These are phyloP conservation scores for Rhizoglyphus robini DNA, from an alignment of 1,140 invertebrate species.

Conservation along the genomic window DNA sequence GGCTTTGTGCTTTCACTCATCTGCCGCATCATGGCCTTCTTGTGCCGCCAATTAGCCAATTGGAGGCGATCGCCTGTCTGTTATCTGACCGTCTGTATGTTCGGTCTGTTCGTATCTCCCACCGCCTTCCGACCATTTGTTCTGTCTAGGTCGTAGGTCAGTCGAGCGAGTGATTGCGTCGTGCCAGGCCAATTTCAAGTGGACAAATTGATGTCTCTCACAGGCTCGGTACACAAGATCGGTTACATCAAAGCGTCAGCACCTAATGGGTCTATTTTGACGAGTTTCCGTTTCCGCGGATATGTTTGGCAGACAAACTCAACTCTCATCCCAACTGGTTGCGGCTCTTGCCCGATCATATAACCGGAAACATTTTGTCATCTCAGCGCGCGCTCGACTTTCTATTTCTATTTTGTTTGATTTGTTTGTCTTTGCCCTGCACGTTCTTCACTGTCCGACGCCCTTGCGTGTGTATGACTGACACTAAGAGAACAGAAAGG, in stretches of 20 bases:
- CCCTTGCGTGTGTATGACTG: too few species aligned
- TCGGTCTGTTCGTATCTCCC: not conserved
- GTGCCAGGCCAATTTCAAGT: not conserved
- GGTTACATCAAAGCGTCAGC: not conserved
- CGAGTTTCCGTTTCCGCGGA: not conserved
- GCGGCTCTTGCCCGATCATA: not conserved
- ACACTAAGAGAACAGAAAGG: too few species aligned
- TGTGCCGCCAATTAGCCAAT: not conserved
- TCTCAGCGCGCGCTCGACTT: not conserved
- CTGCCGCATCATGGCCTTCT: too few species aligned
- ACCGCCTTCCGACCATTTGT: not conserved
- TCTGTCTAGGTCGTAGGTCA: not conserved
- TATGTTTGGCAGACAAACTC: not conserved
- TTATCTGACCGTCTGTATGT: not conserved
- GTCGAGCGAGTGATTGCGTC: not conserved
- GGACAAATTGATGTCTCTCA: not conserved
- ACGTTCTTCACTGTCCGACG: not conserved
- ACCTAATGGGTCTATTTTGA: not conserved
- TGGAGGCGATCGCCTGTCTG: not conserved
- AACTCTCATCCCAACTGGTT: not conserved
- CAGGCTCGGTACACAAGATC: too few species aligned
- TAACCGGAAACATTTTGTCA: constrained; percentile 8
- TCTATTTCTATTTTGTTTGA: not conserved
- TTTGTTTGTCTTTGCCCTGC: not conserved
- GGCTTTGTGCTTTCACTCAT: too few species aligned